phyloP scores from a whole-genome alignment of 2,888 invertebrate genomes.

The Tholera decimalis region DNA sequence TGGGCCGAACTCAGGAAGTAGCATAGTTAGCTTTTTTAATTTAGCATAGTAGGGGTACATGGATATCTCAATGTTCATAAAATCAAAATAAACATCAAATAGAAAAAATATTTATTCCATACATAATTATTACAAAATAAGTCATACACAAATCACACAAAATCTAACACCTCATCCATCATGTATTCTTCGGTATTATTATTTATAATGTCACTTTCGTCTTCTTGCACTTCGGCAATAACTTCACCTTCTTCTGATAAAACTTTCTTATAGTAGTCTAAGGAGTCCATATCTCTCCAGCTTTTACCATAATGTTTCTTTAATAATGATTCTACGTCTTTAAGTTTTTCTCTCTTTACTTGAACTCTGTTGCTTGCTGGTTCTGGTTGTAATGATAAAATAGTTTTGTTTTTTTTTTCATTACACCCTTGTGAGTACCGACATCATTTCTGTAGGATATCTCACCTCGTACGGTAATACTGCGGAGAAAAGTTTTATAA shows the following conservation, averaged over 20 bases:
- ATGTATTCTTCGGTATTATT: slow-evolving; percentile 24
- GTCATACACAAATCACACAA: slow-evolving; percentile 27
- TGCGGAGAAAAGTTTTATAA: slow-evolving; percentile 19
- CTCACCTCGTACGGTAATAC: slow-evolving; percentile 12
- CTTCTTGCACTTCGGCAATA: slow-evolving; percentile 4
- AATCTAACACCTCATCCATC: slow-evolving; percentile 29
- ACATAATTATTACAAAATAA: slow-evolving; percentile 18
- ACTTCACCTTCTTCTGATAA: slow-evolving; percentile 10
- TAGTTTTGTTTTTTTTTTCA: no score
- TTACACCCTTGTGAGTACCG: no score
- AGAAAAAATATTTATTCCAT: slow-evolving; percentile 23
- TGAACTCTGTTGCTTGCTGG: no score
- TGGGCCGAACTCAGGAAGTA: slow-evolving; percentile 12
- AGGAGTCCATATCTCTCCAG: slow-evolving; percentile 18
- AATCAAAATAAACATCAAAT: slow-evolving; percentile 29
- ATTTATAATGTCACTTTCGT: slow-evolving; percentile 6
- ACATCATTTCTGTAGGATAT: slow-evolving; percentile 33
- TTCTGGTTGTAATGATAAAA: no score
- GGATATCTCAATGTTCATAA: slow-evolving; percentile 24
- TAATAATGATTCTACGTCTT: no score
- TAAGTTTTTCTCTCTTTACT: no score
- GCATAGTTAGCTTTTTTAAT: slow-evolving; percentile 2
- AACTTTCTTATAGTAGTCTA: slow-evolving; percentile 20
- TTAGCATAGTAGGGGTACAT: slow-evolving; percentile 11
- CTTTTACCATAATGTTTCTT: no score